Percentiles rank a stretch among this genome's conserved stretches.
phyloP scores from a whole-genome alignment of 2,113 vertebrate genomes.

The Phaethon lepturus region DNA sequence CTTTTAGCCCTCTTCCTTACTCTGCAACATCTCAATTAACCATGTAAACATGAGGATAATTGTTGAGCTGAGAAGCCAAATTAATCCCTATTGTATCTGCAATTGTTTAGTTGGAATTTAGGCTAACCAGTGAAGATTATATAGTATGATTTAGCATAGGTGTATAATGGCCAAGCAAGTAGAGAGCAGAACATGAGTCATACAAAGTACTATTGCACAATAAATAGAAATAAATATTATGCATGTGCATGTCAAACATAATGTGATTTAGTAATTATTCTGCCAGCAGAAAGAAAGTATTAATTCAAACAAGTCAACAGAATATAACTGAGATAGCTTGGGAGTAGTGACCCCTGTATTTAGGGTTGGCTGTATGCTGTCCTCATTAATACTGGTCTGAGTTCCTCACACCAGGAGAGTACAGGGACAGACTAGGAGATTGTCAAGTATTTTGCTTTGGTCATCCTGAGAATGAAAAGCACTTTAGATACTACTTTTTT shows the following conservation, averaged over 20 bases:
- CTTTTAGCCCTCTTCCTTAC: not conserved
- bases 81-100: not conserved
- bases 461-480: not conserved
- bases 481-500: not conserved
- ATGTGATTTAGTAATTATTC: not conserved
- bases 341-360: not conserved
- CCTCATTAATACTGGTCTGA: not conserved
- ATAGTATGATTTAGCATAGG: not conserved
- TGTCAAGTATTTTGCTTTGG: not conserved
- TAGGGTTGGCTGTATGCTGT: not conserved
- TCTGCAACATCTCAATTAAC: not conserved
- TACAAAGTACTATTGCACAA: not conserved
- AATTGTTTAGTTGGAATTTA: not conserved
- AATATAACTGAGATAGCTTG: not conserved
- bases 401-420: not conserved
- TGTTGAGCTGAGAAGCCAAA: not conserved
- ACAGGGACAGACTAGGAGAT: not conserved
- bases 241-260: not conserved
- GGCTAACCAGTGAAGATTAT: not conserved
- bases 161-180: not conserved
- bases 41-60: not conserved
- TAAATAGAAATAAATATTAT: constrained; percentile 54
- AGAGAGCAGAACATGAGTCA: not conserved
- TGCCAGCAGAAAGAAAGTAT: not conserved
- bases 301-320: not conserved